A percentile compares a stretch with the other conserved stretches of the same genome.
These are phyloP conservation scores for Rhadina sibilatrix DNA, from an alignment of 2,113 vertebrate genomes.

Conservation along the genomic window DNA sequence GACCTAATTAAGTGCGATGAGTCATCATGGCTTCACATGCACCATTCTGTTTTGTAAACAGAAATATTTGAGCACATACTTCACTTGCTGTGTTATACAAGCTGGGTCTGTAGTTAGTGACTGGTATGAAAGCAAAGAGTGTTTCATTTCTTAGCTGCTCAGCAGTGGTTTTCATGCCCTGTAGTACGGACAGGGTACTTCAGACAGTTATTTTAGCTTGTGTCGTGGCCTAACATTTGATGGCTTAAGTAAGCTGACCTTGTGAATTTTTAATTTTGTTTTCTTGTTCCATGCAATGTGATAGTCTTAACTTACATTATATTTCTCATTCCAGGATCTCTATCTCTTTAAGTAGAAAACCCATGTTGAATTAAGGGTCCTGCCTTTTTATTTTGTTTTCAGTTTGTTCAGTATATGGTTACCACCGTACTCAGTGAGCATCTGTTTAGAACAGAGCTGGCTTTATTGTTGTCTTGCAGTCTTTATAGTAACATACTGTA, in stretches of 20 bases:
- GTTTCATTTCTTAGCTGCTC: neutral
- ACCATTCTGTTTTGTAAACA: slow-evolving; percentile 1
- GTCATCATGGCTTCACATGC: neutral
- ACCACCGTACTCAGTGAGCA: neutral
- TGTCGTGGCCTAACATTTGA: neutral
- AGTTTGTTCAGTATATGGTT: neutral
- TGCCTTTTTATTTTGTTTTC: neutral
- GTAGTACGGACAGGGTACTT: neutral
- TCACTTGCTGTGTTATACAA: neutral
- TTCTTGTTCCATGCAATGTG: neutral
- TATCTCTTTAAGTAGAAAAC: neutral
- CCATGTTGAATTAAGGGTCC: neutral
- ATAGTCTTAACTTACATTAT: neutral
- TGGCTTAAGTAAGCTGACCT: neutral
- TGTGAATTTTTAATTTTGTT: neutral
- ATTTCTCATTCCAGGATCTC: neutral
- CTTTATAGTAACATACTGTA: neutral
- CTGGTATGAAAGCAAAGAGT: neutral
- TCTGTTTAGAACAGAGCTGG: neutral
- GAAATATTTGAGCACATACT: neutral
- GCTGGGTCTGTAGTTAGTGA: neutral
- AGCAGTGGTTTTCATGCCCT: neutral
- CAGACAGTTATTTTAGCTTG: neutral
- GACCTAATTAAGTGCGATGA: slow-evolving; percentile 2
- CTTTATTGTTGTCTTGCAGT: neutral